phyloP scores from a whole-genome alignment of 2,113 vertebrate species.

The Antechinus flavipes region DNA sequence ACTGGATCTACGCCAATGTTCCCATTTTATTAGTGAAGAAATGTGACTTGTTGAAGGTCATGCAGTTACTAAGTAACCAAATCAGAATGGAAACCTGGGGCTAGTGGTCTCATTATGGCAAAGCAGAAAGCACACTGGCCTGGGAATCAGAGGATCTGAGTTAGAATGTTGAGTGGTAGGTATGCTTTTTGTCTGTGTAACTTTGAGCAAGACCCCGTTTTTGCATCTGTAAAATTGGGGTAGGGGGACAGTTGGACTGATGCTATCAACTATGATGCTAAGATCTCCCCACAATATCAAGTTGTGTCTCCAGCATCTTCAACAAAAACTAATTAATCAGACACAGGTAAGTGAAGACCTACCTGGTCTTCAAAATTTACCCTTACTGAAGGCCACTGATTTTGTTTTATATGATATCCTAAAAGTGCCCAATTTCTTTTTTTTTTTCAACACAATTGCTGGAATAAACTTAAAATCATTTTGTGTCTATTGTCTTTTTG shows the following conservation, averaged over 20 bases:
- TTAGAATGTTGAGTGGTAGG: not conserved
- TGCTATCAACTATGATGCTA: not conserved
- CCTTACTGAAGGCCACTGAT: not conserved
- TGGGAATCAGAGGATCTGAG: not conserved
- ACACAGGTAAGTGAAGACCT: not conserved
- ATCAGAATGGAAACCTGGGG: not conserved
- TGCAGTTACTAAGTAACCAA: not conserved
- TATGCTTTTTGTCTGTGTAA: not conserved
- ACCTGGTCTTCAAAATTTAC: not conserved
- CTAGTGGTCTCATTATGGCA: too few species aligned
- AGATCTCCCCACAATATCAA: not conserved
- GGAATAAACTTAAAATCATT: not conserved
- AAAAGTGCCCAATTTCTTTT: not conserved
- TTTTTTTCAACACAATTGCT: not conserved
- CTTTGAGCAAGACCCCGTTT: not conserved
- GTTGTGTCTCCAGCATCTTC: not conserved
- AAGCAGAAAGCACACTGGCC: not conserved
- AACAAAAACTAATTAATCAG: not conserved
- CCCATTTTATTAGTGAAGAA: not conserved
- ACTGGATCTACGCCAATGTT: not conserved
- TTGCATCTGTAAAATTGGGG: not conserved
- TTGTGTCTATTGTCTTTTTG: not conserved
- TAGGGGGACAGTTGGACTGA: not conserved
- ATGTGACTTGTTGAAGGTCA: not conserved
- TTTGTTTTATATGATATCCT: not conserved